Base-by-base conservation (phyloP, 2,797 vertebrate species). In the Characodon lateralis region DNA sequence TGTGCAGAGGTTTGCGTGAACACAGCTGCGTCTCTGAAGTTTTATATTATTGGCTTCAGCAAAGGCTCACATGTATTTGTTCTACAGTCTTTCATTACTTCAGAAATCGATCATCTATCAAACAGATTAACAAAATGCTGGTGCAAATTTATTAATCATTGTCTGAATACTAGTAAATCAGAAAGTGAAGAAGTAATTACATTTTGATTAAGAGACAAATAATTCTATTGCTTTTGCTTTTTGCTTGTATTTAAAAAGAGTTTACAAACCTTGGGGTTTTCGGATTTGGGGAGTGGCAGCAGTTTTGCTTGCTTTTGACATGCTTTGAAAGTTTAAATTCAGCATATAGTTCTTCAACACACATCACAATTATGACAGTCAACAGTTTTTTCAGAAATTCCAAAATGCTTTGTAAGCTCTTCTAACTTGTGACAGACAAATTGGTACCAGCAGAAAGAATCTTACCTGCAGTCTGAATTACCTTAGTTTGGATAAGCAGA, bases 1-100 rank as follows among this genome's bases (percentile, higher is more conserved):
- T 63, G 24, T 69, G 63, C n/a, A 14, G 74, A 56, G 55, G 73
- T 71, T 43, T 74, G 56, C 68, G 71, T 4, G 48, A 58, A 41
- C 68, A 28, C 78, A 73, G 72, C 72, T 63, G 73, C 7, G 1
- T 70, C 53, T 39, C 41, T 43, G 58, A 14, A 28, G 35, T 68
- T 71, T 48, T 70, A 53, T 56, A 6, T 31, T 31, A 58, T 46
- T 69, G 66, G 8, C 26, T 58, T 46, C 28, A 58, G 26, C 13
- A 51, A 31, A 65, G 55, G 14, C 78, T 56, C 43, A 18, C 50
- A 66, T 74, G 63, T 35, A 9, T 65, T 46, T 66, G 18, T 22
- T 6, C 20, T 50, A 14, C 6, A 41, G 18, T 69, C 50, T 50
- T 69, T 51, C 14, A n/a, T 61, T 55, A 76, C 31, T 58, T 20